A percentile compares a stretch with the other conserved stretches of the same genome.
phyloP scores from a whole-genome alignment of 2,888 invertebrate genomes.

The Caenorhabditis wallacei region DNA sequence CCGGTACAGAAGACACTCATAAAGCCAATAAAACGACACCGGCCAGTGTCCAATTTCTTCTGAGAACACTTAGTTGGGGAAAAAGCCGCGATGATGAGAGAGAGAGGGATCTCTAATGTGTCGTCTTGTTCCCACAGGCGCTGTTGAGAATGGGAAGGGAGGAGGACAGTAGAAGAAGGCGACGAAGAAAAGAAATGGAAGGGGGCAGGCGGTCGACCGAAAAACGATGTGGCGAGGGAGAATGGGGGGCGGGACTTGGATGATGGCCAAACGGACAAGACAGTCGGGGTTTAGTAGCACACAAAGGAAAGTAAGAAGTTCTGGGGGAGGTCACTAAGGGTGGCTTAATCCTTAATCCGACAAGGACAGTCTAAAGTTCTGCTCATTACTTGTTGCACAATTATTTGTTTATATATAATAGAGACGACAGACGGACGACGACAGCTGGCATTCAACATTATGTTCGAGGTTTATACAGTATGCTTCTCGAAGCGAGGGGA shows the following conservation, averaged over 20 bases:
- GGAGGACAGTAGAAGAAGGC: constrained; percentile 7
- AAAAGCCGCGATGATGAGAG: constrained; percentile 33
- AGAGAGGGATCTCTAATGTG: constrained; percentile 21
- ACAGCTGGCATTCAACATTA: constrained; percentile 6
- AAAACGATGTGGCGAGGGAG: too few relatives aligned
- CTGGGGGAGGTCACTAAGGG: neutral
- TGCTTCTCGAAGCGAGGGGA: neutral
- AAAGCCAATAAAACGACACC: constrained; percentile 47
- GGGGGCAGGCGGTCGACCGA: constrained; percentile 52
- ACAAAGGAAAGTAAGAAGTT: constrained; percentile 2
- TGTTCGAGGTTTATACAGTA: too few relatives aligned
- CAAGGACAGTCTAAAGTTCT: constrained; percentile 4
- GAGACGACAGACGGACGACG: constrained; percentile 5
- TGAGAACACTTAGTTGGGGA: constrained; percentile 32
- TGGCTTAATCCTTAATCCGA: constrained; percentile 41
- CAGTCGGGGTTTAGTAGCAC: constrained; percentile 43
- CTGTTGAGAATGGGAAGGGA: constrained; percentile 8
- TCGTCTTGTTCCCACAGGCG: constrained; percentile 41
- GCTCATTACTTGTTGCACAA: too few relatives aligned
- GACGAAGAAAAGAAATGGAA: constrained; percentile 20
- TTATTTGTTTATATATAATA: constrained; percentile 1
- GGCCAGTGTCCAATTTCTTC: constrained; percentile 12
- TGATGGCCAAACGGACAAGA: constrained; percentile 45
- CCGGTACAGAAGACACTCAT: constrained; percentile 19
- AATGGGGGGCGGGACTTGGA: constrained; percentile 56